Conservation (phyloP, 2,797 vertebrate genomes). For the Hydrophis major region DNA sequence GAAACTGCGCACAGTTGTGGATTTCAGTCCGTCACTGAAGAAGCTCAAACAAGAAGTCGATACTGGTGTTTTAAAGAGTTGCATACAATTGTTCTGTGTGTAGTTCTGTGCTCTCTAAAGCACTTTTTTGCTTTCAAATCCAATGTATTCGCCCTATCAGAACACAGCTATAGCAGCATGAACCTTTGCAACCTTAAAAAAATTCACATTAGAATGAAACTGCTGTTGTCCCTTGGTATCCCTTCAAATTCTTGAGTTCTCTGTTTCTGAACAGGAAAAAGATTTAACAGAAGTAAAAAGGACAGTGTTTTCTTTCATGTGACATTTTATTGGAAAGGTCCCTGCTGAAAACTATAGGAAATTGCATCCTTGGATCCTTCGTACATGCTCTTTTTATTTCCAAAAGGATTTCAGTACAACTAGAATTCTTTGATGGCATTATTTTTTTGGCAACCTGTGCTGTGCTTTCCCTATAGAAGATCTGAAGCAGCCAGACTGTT, state of each 20-base stretch:
- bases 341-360: background rate
- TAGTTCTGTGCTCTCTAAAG: background rate
- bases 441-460: slow-evolving; percentile 52
- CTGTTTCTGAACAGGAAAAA: background rate
- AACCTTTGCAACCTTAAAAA: background rate
- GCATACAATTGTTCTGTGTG: background rate
- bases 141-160: background rate
- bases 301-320: slow-evolving; percentile 6
- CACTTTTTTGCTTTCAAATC: background rate
- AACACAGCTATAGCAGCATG: background rate
- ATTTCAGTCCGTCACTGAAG: no score
- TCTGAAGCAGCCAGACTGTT: slow-evolving; percentile 43
- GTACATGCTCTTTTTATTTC: background rate
- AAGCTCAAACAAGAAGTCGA: no score
- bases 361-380: slow-evolving; percentile 19
- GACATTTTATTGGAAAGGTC: slow-evolving; percentile 11
- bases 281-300: slow-evolving; percentile 25
- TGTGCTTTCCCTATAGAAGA: slow-evolving; percentile 48
- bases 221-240: background rate
- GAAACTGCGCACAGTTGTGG: no score
- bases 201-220: background rate
- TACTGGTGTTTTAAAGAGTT: background rate
- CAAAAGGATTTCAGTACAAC: slow-evolving; percentile 42
- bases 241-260: background rate
- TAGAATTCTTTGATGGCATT: slow-evolving; percentile 54